Conservation (phyloP, 2,888 invertebrate species). For the Thymelicus lineola region DNA sequence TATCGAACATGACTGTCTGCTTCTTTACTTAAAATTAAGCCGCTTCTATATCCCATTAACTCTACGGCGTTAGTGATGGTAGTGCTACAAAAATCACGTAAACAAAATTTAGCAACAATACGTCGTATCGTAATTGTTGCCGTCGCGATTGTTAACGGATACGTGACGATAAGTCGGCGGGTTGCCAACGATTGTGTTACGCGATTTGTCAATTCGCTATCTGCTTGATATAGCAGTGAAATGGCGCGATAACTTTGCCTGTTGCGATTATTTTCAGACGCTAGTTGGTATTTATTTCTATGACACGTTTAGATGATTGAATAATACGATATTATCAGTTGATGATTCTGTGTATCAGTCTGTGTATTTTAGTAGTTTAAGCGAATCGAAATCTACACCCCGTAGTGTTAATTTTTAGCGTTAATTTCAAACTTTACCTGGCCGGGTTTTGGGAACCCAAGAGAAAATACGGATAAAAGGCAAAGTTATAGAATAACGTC, state of each 20-base stretch:
- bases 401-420: no score
- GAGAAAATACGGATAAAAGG: no score
- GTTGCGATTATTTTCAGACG: neutral
- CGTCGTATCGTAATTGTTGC: conserved; percentile 16
- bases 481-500: no score
- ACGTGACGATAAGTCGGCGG: conserved; percentile 31
- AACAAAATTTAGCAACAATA: conserved; percentile 24
- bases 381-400: no score
- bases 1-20: no score
- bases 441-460: no score
- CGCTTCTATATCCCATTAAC: neutral
- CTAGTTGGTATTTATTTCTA: neutral
- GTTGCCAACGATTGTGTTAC: conserved; percentile 14
- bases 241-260: neutral
- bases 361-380: no score
- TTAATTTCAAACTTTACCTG: no score
- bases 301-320: neutral
- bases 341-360: neutral
- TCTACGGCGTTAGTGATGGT: neutral
- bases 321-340: neutral
- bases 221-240: conserved; percentile 17
- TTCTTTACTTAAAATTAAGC: neutral
- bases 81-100: conserved; percentile 9
- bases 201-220: conserved; percentile 27
- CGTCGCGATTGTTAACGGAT: conserved; percentile 27